These are phyloP conservation scores for Brienomyrus longianalis DNA, from an alignment of 2,113 vertebrate species.

Conservation along the genomic window DNA sequence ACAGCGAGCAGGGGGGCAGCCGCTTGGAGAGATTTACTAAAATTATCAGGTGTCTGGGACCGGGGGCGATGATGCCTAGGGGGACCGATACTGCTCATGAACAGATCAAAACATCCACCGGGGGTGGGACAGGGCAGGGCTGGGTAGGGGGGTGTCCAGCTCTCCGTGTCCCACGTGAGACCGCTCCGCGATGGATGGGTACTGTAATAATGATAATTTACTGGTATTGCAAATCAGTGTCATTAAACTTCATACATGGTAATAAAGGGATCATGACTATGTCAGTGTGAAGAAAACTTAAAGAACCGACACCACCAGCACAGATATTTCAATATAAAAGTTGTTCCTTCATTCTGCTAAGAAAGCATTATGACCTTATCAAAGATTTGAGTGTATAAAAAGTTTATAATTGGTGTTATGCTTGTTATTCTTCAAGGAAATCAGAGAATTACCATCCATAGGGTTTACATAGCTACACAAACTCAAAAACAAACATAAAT, in stretches of 20 bases:
- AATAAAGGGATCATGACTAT: background rate
- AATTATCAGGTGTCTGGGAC: conserved; percentile 87
- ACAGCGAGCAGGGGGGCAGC: conserved; percentile 74
- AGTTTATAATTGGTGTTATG: background rate
- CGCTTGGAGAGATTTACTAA: conserved; percentile 91
- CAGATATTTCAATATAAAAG: background rate
- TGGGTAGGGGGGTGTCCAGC: conserved; percentile 40
- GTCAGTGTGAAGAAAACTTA: background rate
- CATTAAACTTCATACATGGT: background rate
- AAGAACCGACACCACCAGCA: background rate
- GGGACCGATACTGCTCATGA: conserved; percentile 67
- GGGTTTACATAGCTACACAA: background rate
- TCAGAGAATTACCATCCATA: background rate
- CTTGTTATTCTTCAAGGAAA: background rate
- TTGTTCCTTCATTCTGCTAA: background rate
- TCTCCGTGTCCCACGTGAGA: background rate
- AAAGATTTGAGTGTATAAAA: background rate
- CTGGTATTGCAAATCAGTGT: background rate
- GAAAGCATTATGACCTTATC: background rate
- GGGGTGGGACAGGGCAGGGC: conserved; percentile 32
- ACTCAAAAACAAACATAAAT: background rate
- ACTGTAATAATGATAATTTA: background rate
- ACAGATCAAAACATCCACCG: conserved; percentile 44
- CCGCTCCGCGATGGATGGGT: background rate
- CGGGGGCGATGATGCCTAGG: conserved; percentile 73